Evolutionary conservation across 2,797 vertebrate genomes (phyloP), one percentile per base, ranked within the genome.

Genomic region (Poecilia picta): DNA sequence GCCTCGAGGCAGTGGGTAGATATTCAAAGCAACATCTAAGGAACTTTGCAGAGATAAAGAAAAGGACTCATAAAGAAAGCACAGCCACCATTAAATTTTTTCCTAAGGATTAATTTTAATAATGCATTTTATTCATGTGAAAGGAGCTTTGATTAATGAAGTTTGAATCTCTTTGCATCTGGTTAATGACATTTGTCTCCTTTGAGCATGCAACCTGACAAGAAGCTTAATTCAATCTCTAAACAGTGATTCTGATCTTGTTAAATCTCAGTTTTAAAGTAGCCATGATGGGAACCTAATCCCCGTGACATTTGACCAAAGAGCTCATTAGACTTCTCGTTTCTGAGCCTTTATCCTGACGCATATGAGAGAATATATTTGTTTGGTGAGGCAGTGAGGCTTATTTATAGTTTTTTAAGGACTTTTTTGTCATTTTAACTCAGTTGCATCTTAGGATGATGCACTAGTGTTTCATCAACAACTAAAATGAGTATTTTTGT

Each of bases 51-150:
- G 47, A 76, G 83, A 41, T 78, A 51, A 72, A 53, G 51, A 53
- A 83, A 83, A 80, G 39, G 72, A 74, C 28, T 83, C 23, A 16
- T 36, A 74, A 85, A 77, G 72, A 90, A 78, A 85, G 74, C 71
- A 53, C 73, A 80, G 53, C 74, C 77, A 79, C 78, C 78, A 79
- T 89, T 78, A 79, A 39, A 78, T 85, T 76, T 36, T 41, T 84
- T 85, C 76, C 85, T 2, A 3, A 77, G 84, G 82, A 85, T 83
- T 80, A 0, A 83, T 83, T 89, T 89, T 86, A 77, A 92, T 83
- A 74, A 87, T 82, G 51, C 76, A 88, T 83, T 85, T 80, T 18
- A 72, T 84, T 83, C 31, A 80, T 73, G 62, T 83, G 76, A 86
- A 84, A 62, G 68, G 62, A 77, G 75, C 62, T n/a, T 75, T 89